A percentile compares a stretch with the other conserved stretches of the same genome.
Evolutionary conservation across 2,797 vertebrate species (phyloP).

Genomic region (Oreochromis mossambicus): DNA sequence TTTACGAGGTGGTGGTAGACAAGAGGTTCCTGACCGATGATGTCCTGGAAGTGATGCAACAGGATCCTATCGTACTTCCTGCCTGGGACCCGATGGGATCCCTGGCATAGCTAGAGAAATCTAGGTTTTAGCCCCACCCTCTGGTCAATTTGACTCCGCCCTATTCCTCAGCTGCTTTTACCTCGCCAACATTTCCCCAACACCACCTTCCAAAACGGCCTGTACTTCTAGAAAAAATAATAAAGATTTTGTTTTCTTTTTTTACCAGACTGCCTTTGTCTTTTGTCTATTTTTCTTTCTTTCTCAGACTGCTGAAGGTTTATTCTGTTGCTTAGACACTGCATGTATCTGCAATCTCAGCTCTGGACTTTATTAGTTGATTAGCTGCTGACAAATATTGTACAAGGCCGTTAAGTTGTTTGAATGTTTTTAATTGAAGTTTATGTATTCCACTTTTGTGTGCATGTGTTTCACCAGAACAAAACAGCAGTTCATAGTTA

Average conservation of each 20-base stretch:
- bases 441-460: background rate
- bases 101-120: conserved; percentile 78
- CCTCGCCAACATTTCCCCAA: conserved; percentile 26
- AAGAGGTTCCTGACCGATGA: conserved; percentile 83
- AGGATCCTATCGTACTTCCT: conserved; percentile 87
- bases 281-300: conserved; percentile 25
- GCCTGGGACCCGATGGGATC: conserved; percentile 99
- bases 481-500: background rate
- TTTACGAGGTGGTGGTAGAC: conserved; percentile 97
- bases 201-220: conserved; percentile 30
- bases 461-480: background rate
- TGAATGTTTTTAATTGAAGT: background rate
- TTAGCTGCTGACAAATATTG: background rate
- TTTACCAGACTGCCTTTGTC: conserved; percentile 62
- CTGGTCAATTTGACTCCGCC: conserved; percentile 64
- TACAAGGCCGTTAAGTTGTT: background rate
- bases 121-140: conserved; percentile 47
- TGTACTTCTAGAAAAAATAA: conserved; percentile 72
- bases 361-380: background rate
- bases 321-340: background rate
- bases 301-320: background rate
- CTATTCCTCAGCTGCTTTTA: conserved; percentile 64
- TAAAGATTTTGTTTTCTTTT: conserved; percentile 70
- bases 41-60: conserved; percentile 86
- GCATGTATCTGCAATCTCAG: background rate